Evolutionary conservation across 2,113 vertebrate genomes (phyloP).

Genomic region (Toxostoma redivivum): DNA sequence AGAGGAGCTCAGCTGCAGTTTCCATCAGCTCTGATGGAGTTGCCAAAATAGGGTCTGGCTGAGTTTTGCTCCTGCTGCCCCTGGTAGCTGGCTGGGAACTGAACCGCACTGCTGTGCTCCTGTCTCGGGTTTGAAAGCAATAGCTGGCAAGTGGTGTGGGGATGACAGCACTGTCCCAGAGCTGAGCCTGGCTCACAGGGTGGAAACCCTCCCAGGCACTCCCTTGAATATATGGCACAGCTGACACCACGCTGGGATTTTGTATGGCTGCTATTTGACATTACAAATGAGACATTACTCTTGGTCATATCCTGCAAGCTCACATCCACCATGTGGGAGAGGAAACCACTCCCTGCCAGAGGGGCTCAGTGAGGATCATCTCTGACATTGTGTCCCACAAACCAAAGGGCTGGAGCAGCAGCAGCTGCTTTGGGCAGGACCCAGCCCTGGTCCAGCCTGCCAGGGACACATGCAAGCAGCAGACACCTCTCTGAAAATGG

Average conservation of each 20-base stretch:
- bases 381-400: fast-evolving
- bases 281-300: background rate
- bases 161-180: background rate
- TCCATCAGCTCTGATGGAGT: background rate
- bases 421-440: background rate
- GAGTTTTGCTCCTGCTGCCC: background rate
- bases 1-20: background rate
- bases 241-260: background rate
- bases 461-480: fast-evolving
- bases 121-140: background rate
- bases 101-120: fast-evolving
- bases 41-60: background rate
- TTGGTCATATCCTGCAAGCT: background rate
- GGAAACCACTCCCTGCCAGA: background rate
- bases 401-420: background rate
- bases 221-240: background rate
- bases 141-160: background rate
- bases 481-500: background rate
- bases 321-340: background rate
- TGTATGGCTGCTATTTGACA: background rate
- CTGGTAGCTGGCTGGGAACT: background rate
- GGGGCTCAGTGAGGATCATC: background rate
- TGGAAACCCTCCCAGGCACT: background rate
- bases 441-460: background rate
- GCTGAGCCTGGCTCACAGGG: background rate